These are phyloP conservation scores for Ernsta delagoae DNA, from an alignment of 2,888 invertebrate genomes.

Conservation along the genomic window DNA sequence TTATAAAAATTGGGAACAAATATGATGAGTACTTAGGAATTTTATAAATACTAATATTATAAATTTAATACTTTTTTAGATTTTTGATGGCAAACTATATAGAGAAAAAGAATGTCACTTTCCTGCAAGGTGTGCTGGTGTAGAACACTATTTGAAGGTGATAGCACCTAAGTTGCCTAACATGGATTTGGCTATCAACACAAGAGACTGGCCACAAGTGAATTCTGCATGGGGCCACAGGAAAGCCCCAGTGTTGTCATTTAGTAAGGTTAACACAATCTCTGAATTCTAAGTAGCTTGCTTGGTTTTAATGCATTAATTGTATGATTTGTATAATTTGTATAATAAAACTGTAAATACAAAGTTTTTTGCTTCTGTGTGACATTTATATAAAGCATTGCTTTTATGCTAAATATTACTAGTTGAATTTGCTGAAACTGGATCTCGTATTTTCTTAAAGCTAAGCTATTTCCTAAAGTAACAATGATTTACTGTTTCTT, in stretches of 20 bases:
- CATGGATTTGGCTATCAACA: constrained; percentile 94
- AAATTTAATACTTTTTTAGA: constrained; percentile 83
- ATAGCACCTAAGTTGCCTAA: constrained; percentile 89
- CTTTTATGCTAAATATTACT: too few relatives aligned
- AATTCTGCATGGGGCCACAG: constrained; percentile 85
- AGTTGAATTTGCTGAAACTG: too few relatives aligned
- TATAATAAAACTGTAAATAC: too few relatives aligned
- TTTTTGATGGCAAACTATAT: constrained; percentile 92
- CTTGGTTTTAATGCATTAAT: too few relatives aligned
- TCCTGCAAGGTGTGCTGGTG: constrained; percentile 95
- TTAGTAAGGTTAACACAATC: constrained; percentile 90
- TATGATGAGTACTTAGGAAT: constrained; percentile 55
- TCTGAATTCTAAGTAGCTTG: background rate
- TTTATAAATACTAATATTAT: too few relatives aligned
- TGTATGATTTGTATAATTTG: too few relatives aligned
- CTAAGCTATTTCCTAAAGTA: too few relatives aligned
- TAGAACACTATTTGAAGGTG: constrained; percentile 93
- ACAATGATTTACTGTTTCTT: too few relatives aligned
- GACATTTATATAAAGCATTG: too few relatives aligned
- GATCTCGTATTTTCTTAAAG: too few relatives aligned
- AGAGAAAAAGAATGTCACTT: constrained; percentile 95
- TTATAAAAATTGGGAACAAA: too few relatives aligned
- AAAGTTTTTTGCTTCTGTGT: too few relatives aligned
- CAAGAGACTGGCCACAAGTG: constrained; percentile 97
- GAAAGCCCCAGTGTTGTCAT: constrained; percentile 95